phyloP scores from a whole-genome alignment of 1,140 invertebrate species.

The Drosophila lacteicornis region DNA sequence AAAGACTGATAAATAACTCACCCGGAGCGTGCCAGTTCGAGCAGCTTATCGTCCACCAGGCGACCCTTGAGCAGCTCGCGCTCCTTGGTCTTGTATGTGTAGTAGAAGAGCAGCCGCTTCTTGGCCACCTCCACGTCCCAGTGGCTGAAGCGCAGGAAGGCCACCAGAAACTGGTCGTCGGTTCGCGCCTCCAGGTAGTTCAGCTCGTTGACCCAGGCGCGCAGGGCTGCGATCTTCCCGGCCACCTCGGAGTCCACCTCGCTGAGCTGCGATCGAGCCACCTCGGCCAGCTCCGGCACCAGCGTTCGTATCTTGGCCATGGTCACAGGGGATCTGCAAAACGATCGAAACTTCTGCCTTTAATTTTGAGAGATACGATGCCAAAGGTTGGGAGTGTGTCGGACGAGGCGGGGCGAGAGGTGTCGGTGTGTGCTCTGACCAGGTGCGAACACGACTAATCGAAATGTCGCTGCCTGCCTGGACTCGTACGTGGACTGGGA shows the following conservation, averaged over 20 bases:
- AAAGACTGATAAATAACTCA: conserved; percentile 23
- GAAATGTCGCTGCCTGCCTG: conserved; percentile 47
- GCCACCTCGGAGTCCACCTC: conserved; percentile 86
- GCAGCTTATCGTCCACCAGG: conserved; percentile 71
- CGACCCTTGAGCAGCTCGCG: conserved; percentile 61
- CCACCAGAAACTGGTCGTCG: conserved; percentile 88
- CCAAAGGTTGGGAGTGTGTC: conserved; percentile 6
- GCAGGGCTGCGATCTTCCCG: conserved; percentile 86
- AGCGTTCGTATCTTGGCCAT: conserved; percentile 85
- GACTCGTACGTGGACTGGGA: conserved; percentile 11
- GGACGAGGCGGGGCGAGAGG: not conserved
- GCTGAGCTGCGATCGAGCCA: conserved; percentile 86
- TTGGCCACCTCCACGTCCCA: conserved; percentile 89
- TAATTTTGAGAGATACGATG: conserved; percentile 31
- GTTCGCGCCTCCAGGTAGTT: conserved; percentile 85
- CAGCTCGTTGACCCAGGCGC: conserved; percentile 88
- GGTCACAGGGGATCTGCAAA: conserved; percentile 42
- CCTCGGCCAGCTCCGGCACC: conserved; percentile 85
- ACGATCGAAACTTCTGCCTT: conserved; percentile 13
- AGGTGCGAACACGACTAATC: conserved; percentile 60
- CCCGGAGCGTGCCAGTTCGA: conserved; percentile 68
- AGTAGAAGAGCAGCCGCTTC: conserved; percentile 87
- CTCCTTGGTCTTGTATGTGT: conserved; percentile 77
- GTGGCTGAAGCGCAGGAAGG: conserved; percentile 88
- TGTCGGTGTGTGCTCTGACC: conserved; percentile 37